Base-by-base conservation (phyloP, 2,113 vertebrate species). In the Ageneiosus marmoratus region DNA sequence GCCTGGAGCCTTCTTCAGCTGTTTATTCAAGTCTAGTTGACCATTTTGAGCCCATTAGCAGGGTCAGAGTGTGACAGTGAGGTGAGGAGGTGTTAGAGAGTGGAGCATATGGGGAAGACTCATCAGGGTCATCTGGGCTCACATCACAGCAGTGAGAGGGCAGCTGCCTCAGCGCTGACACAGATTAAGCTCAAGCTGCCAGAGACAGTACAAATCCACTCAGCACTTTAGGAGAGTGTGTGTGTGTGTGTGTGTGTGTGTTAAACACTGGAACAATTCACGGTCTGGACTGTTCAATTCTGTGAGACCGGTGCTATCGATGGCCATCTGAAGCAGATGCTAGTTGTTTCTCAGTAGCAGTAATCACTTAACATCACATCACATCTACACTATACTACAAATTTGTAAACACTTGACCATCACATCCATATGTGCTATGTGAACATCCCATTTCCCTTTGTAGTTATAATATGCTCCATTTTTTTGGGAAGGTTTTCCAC, bases 101-200 rank as follows among this genome's bases (percentile, higher is more conserved):
- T 29, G 58, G 16, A 27, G 18, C 50, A 9, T 18, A 46, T 6
- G 15, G 60, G 32, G 48, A 63, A 27, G 60, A 60, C 41, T 74
- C 60, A 84, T 79, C 83, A 58, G 80, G 83, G 83, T 62, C 34
- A 56, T 51, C 63, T 76, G 60, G 51, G 56, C 73, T 78, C 48
- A 48, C 63, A 84, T 65, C 67, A 77, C 20, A 11, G 69, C 32
- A 70, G 79, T 34, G 32, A 29, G 41, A 88, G 44, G 86, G 69
- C 88, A 88, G 86, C 87, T 88, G 87, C 77, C 82, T 82, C 41
- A 55, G 85, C 44, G 56, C 82, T 85, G 84, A 87, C 85, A 70
- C 46, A 83, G 89, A 88, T 88, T 84, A 85, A 51, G 80, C 78
- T 83, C 85, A 88, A 90, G 89, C 81, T 87, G 87, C 81, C 80